Base-by-base conservation (phyloP, 2,888 invertebrate genomes). In the Heteropelma amictum region DNA sequence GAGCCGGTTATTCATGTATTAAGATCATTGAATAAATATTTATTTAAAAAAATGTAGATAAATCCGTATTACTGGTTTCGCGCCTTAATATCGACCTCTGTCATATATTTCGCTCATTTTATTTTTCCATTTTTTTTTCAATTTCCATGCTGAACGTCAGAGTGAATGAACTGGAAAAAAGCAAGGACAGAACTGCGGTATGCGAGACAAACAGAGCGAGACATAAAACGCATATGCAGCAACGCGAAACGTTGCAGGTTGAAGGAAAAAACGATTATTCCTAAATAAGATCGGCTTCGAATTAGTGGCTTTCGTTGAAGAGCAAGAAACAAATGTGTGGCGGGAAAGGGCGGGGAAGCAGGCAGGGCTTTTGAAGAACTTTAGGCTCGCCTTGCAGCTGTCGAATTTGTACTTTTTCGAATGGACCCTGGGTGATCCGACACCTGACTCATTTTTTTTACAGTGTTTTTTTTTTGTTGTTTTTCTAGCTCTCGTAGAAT, bases 121-220 rank as follows among this genome's bases (percentile, higher is more conserved):
- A 6, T 42, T 17, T 42, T 14, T 7, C 19, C 28, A 7, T 53
- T 30, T 30, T 47, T 21, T 56, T 71, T 54, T 56, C 42, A 14
- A 30, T 45, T 45, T 1, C 54, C 54, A n/a, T n/a, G n/a, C n/a
- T 17, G 38, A 40, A 53, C 58, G 51, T 53, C 26, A 33, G 23
- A 69, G 60, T 35, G 28, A 72, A 51, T 45, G 58, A 69, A 58
- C 56, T 26, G 26, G 56, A 35, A 56, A 67, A 54, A 56, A 67
- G 65, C 65, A 67, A 67, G 65, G 61, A 63, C 61, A 19, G 6
- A 40, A 49, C 40, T 40, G 58, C 17, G 45, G 38, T 47, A 21
- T 58, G 69, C 35, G 69, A 30, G 12, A n/a, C 38, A 74, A 70
- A 70, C 60, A 70, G 69, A 74, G 69, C 69, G 74, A 60, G 64